A percentile compares a stretch with the other conserved stretches of the same genome.
phyloP scores from a whole-genome alignment of 2,797 vertebrate genomes.

The Sebastes itinus region DNA sequence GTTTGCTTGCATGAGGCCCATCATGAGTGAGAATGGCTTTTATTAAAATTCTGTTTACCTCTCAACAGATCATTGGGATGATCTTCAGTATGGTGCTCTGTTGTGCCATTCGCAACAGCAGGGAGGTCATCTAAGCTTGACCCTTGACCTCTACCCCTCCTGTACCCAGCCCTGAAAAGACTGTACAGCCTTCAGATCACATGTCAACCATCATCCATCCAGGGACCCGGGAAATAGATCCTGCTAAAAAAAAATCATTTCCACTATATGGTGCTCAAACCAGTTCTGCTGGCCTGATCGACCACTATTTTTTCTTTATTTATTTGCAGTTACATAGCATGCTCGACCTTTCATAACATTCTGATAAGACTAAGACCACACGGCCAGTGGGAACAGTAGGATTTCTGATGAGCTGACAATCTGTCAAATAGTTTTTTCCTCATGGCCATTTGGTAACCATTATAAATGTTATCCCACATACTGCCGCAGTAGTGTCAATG shows the following conservation, averaged over 20 bases:
- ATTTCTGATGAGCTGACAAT: constrained; percentile 29
- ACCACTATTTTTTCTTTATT: not conserved
- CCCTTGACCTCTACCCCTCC: constrained; percentile 15
- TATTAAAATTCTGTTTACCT: not conserved
- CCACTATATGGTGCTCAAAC: constrained; percentile 22
- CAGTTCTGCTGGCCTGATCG: not conserved
- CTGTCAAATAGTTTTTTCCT: constrained; percentile 30
- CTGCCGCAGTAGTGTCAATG: constrained; percentile 41
- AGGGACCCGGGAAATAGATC: constrained; percentile 35
- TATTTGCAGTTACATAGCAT: constrained; percentile 10
- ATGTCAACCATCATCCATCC: not conserved
- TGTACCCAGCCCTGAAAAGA: constrained; percentile 19
- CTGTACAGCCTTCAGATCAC: constrained; percentile 54
- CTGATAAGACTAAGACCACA: constrained; percentile 3
- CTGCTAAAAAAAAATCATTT: constrained; percentile 4
- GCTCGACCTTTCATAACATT: constrained; percentile 7
- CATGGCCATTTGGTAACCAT: constrained; percentile 38
- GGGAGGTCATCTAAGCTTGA: constrained; percentile 89
- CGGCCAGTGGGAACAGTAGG: not conserved
- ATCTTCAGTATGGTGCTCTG: constrained; percentile 99
- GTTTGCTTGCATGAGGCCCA: too few relatives aligned
- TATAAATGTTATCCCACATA: constrained; percentile 45
- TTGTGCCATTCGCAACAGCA: constrained; percentile 93
- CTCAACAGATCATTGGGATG: constrained; percentile 94
- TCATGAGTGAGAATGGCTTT: not conserved